phyloP scores from a whole-genome alignment of 2,113 vertebrate genomes.

The Lasiurus cinereus region DNA sequence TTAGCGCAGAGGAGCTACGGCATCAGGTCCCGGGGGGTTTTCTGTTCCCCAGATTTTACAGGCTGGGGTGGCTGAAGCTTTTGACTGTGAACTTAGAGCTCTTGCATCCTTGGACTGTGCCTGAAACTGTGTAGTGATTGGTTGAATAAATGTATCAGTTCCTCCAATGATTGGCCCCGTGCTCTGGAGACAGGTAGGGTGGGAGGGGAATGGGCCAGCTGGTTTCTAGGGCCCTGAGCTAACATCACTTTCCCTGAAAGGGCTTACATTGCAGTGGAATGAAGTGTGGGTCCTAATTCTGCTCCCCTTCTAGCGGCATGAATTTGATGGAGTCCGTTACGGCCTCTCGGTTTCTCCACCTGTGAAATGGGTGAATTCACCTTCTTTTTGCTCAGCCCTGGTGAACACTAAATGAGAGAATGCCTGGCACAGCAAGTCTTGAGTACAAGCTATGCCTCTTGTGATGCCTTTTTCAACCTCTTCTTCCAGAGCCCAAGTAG shows the following conservation, averaged over 20 bases:
- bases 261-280: neutral
- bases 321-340: neutral
- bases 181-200: neutral
- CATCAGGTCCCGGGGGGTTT: neutral
- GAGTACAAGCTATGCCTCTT: neutral
- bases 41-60: neutral
- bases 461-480: neutral
- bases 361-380: neutral
- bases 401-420: neutral
- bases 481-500: neutral
- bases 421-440: neutral
- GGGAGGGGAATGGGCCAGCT: neutral
- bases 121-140: neutral
- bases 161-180: accelerated
- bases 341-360: neutral
- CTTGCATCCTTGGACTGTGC: neutral
- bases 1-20: neutral
- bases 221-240: neutral
- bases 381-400: neutral
- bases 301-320: neutral
- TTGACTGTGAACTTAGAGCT: neutral
- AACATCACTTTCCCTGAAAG: neutral
- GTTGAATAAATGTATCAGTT: neutral
- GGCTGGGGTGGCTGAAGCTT: neutral
- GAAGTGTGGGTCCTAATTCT: neutral